These are phyloP conservation scores for Petaurus breviceps DNA, from an alignment of 2,113 vertebrate genomes.

Conservation along the genomic window DNA sequence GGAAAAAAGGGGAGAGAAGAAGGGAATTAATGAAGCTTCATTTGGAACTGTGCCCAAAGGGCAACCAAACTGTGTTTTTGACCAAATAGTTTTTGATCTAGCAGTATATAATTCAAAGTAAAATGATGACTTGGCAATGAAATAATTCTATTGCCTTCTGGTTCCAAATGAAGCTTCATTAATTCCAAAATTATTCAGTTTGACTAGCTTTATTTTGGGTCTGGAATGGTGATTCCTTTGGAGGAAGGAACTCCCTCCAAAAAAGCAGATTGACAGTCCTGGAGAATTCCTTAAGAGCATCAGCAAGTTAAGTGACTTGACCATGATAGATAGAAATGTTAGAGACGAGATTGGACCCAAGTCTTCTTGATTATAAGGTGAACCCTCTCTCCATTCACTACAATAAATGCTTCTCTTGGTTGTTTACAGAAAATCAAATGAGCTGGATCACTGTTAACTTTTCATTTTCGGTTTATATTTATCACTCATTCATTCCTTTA, in stretches of 20 bases:
- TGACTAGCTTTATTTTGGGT: neutral
- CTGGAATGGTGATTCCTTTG: neutral
- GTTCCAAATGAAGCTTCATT: neutral
- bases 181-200: neutral
- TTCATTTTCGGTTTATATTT: constrained; percentile 4
- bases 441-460: neutral
- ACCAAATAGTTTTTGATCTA: no score
- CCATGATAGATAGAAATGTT: neutral
- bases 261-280: neutral
- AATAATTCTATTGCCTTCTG: neutral
- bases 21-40: no score
- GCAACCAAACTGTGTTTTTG: no score
- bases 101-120: neutral
- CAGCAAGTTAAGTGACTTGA: neutral
- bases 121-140: neutral
- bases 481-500: neutral
- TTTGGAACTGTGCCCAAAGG: no score
- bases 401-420: neutral
- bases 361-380: neutral
- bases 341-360: neutral
- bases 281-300: neutral
- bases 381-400: neutral
- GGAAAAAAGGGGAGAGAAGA: neutral
- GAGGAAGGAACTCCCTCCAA: neutral
- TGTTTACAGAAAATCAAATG: neutral